These are phyloP conservation scores for Sinodicranocentrus sp. DNA, from an alignment of 2,888 invertebrate species.

Conservation along the genomic window DNA sequence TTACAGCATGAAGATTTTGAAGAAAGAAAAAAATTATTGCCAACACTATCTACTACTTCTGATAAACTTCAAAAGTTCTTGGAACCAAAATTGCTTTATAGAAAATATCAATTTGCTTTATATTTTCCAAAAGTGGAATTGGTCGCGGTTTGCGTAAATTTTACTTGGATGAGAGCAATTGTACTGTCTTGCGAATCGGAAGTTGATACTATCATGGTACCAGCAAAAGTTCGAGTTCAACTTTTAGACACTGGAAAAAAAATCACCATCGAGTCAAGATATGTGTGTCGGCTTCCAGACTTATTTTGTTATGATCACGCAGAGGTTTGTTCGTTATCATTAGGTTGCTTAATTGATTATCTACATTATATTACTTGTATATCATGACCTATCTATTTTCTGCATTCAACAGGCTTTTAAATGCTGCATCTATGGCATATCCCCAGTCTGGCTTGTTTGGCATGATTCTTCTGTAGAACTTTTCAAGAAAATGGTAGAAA, in stretches of 20 bases:
- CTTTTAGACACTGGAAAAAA: conserved; percentile 55
- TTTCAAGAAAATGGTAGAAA: conserved; percentile 24
- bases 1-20: too few relatives aligned
- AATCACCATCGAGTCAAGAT: not conserved
- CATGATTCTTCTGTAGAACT: not conserved
- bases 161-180: conserved; percentile 44
- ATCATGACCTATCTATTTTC: not conserved
- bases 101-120: not conserved
- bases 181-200: not conserved
- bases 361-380: too few relatives aligned
- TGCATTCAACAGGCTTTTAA: conserved; percentile 33
- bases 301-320: conserved; percentile 2
- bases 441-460: conserved; percentile 25
- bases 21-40: too few relatives aligned
- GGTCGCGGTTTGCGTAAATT: conserved; percentile 17
- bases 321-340: conserved; percentile 16
- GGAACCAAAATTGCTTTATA: not conserved
- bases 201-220: too few relatives aligned
- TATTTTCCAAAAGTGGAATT: conserved; percentile 25
- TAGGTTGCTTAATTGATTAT: too few relatives aligned
- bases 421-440: conserved; percentile 37
- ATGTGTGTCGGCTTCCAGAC: conserved; percentile 34
- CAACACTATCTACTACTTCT: too few relatives aligned
- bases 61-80: not conserved
- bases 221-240: not conserved